Evolutionary conservation across 2,888 invertebrate species (phyloP), one percentile per base, ranked within the genome.

Genomic region (Drosophila subsilvestris): DNA sequence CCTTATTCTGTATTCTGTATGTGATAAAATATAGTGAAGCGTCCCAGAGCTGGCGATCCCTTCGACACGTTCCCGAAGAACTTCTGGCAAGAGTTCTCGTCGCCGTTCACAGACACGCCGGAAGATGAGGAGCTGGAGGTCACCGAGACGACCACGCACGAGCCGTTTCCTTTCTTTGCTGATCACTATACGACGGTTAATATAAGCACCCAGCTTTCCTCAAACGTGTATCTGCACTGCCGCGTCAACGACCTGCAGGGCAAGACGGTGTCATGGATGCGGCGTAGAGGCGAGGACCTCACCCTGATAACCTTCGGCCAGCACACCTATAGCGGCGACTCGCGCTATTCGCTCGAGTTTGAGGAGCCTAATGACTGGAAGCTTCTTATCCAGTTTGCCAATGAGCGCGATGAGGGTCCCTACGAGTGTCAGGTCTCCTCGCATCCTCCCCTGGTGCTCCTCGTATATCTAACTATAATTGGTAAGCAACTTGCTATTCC

Each of bases 391-490:
- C 94, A 95, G 90, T 95, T 95, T 89, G 95, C 95, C 75, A 95
- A 95, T 66, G 95, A 95, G 89, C 93, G 95, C 61, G 96, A 96
- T 89, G 95, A 95, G 74, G 96, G 96, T n/a, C 94, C 93, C 81
- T 96, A 96, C 91, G 96, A 96, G 91, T 96, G 96, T 83, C 96
- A 96, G 93, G 95, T 96, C 76, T 96, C 95, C n/a, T 94, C 95
- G 18, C 96, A 96, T 91, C 96, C 96, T 9, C 95, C 96, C 10
- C 92, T 95, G 63, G 95, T 95, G 75, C 93, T 95, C 82, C 93
- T 95, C 88, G 95, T 96, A 53, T 93, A 94, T 90, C 94, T 96
- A 67, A 93, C 93, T 80, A 95, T 96, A 80, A 95, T 95, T 89
- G 96, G 96, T 96, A 89, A 94, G 95, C 93, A 44, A n/a, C 32